A percentile compares a stretch with the other conserved stretches of the same genome.
These are phyloP conservation scores for Dermolepida albohirtum DNA, from an alignment of 2,888 invertebrate genomes.

Conservation along the genomic window DNA sequence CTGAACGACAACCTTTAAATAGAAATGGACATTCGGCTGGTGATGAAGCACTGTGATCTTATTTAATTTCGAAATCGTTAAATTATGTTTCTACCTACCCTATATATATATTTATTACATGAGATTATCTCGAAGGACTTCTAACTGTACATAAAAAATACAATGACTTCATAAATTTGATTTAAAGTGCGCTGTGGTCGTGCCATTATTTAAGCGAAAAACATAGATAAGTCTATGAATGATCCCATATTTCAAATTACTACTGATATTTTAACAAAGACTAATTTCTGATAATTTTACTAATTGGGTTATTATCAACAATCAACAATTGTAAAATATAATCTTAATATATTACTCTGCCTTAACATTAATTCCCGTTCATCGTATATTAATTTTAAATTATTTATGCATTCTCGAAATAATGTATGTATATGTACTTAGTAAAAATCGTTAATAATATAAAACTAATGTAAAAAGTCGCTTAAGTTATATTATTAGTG, in stretches of 20 bases:
- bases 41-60: conserved; percentile 72
- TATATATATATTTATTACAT: conserved; percentile 6
- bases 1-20: conserved; percentile 87
- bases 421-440: conserved; percentile 37
- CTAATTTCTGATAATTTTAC: conserved; percentile 30
- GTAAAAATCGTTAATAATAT: conserved; percentile 29
- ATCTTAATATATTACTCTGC: conserved; percentile 9
- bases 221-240: too few species aligned
- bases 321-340: background rate
- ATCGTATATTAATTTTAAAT: conserved; percentile 22
- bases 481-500: conserved; percentile 31
- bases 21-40: conserved; percentile 78
- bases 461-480: conserved; percentile 36
- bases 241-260: too few species aligned
- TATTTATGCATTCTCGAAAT: conserved; percentile 29
- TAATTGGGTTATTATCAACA: conserved; percentile 2
- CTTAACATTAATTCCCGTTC: conserved; percentile 16
- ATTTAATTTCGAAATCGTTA: background rate
- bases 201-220: background rate
- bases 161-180: too few species aligned
- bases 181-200: background rate
- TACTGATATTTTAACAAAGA: conserved; percentile 22
- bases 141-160: too few species aligned
- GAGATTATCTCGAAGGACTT: background rate
- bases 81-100: background rate